Evolutionary conservation across 2,888 invertebrate species (phyloP).

Genomic region (Galerucella nymphaeae): DNA sequence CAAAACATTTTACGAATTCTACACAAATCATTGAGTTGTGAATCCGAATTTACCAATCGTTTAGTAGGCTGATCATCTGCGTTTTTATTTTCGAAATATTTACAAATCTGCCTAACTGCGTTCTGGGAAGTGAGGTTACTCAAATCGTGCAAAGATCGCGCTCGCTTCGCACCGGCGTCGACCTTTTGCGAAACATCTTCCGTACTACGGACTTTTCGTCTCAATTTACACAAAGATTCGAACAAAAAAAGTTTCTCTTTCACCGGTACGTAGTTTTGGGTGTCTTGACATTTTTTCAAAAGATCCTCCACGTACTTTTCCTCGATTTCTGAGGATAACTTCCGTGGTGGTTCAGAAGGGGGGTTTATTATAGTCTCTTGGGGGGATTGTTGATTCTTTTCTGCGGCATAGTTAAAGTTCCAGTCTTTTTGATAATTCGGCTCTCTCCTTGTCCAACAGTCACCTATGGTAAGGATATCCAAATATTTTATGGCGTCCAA

Average conservation of each 20-base stretch:
- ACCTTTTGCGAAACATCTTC: constrained; percentile 70
- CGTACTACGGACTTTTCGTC: constrained; percentile 72
- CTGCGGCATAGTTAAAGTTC: constrained; percentile 49
- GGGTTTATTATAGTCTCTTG: constrained; percentile 9
- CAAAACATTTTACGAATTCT: constrained; percentile 42
- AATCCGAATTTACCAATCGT: constrained; percentile 39
- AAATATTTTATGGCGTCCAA: constrained; percentile 78
- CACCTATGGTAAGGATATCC: constrained; percentile 74
- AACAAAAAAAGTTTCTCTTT: constrained; percentile 77
- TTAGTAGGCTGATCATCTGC: constrained; percentile 29
- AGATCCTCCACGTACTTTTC: constrained; percentile 66
- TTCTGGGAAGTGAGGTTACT: constrained; percentile 65
- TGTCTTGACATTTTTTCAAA: constrained; percentile 68
- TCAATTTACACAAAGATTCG: constrained; percentile 75
- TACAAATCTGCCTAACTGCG: constrained; percentile 74
- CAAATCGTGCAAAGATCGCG: constrained; percentile 75
- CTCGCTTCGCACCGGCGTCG: constrained; percentile 67
- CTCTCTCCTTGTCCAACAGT: constrained; percentile 53
- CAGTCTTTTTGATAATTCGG: constrained; percentile 55
- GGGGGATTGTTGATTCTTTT: constrained; percentile 10
- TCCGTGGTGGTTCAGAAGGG: constrained; percentile 4
- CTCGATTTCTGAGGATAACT: constrained; percentile 45
- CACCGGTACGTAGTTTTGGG: constrained; percentile 76
- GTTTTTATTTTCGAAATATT: constrained; percentile 73
- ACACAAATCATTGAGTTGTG: constrained; percentile 41